A percentile compares a stretch with the other conserved stretches of the same genome.
Conservation (phyloP, 1,140 invertebrate genomes). For the Drosophila melanogaster region Release_6_plus_ISO1_MT NT_033779.5:10709001-10709500, state of each 20-base stretch:
- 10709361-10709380: conserved; percentile 74
- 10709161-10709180: conserved; percentile 66
- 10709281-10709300: conserved; percentile 66
- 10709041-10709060: conserved; percentile 35
- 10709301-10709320: conserved; percentile 62
- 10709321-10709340: conserved; percentile 65
- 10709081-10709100: conserved; percentile 48
- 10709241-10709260: conserved; percentile 50
- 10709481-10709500: conserved; percentile 35
- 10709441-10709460: conserved; percentile 19
- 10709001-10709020: conserved; percentile 55
- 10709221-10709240: conserved; percentile 71
- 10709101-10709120: conserved; percentile 78
- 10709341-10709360: conserved; percentile 61
- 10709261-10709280: conserved; percentile 68
- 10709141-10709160: conserved; percentile 1
- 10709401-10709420: conserved; percentile 6
- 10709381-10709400: conserved; percentile 77
- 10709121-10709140: conserved; percentile 65
- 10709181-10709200: conserved; percentile 75
- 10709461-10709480: conserved; percentile 23
- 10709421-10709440: conserved; percentile 60
- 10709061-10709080: conserved; percentile 21
- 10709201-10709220: conserved; percentile 72
- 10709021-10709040: conserved; percentile 40